Base-by-base conservation (phyloP, 2,888 invertebrate species). In the Drosophila macrothrix region DNA sequence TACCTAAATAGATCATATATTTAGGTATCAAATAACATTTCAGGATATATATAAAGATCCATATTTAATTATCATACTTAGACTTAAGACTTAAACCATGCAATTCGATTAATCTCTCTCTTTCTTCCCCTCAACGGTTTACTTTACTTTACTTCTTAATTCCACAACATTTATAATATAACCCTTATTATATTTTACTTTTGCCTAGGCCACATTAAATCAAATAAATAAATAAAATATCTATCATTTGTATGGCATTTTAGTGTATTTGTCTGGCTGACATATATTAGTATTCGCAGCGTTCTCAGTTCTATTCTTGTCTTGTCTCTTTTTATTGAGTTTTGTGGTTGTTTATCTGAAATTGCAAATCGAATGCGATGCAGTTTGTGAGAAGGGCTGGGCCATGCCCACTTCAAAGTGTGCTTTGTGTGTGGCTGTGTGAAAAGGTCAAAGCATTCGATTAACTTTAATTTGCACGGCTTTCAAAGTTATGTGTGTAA, bases 391-490 rank as follows among this genome's bases (percentile, higher is more conserved):
- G 77, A 90, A 83, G 87, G 90, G 88, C 83, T 67, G 56, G 64
- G 68, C 82, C 82, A 81, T 78, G 82, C 82, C 78, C 52, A 58
- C 31, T 25, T 22, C 12, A 5, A 33, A 28, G 53, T 71, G 60
- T 52, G 64, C 64, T 80, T 50, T 58, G 41, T 78, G 83, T 85
- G 79, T 75, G 81, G 75, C 81, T 84, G 78, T 86, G 79, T 76
- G 86, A 79, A 86, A 90, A 86, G 85, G 85, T 86, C 89, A 86
- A 88, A 90, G 84, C 87, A 90, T 90, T 90, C 85, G 85, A 90
- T 86, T 90, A 86, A 88, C 85, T 86, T 86, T 88, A 86, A 90
- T 85, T 85, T 89, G 90, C 90, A 75, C 90, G 66, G 66, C 72
- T 77, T 53, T 55, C 56, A 19, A 16, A 29, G 12, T 53, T 63